A percentile compares a stretch with the other conserved stretches of the same genome.
phyloP scores from a whole-genome alignment of 2,797 vertebrate genomes.

The Chiroxiphia lanceolata region DNA sequence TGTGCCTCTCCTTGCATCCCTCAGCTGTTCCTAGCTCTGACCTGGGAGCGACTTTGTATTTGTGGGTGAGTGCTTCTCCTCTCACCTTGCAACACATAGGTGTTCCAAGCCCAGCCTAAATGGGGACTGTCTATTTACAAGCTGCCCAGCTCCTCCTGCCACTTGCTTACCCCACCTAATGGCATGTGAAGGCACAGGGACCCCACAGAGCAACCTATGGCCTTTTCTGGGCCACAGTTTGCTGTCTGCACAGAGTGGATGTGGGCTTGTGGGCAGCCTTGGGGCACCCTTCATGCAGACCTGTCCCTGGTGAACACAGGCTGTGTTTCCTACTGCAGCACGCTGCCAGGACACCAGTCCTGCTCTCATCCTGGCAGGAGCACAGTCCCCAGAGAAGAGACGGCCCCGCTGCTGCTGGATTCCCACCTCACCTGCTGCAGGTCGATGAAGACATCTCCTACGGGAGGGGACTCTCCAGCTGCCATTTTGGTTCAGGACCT shows the following conservation, averaged over 20 bases:
- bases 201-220: neutral
- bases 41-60: neutral
- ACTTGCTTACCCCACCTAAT: neutral
- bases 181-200: neutral
- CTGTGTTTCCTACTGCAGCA: neutral
- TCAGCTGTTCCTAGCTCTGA: neutral
- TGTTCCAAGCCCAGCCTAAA: neutral
- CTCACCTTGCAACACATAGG: neutral
- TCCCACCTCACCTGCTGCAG: slow-evolving; percentile 69
- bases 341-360: neutral
- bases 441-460: slow-evolving; percentile 68
- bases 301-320: rapidly evolving
- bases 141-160: neutral
- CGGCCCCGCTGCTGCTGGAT: neutral
- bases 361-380: neutral
- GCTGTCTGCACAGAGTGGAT: neutral
- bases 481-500: slow-evolving; percentile 74
- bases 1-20: neutral
- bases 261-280: rapidly evolving
- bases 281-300: neutral
- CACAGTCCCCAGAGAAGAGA: rapidly evolving
- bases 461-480: slow-evolving; percentile 65
- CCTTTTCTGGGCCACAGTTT: neutral
- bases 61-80: neutral
- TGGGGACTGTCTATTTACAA: neutral